Conservation (phyloP, 2,113 vertebrate genomes). For the Dipodomys merriami region DNA sequence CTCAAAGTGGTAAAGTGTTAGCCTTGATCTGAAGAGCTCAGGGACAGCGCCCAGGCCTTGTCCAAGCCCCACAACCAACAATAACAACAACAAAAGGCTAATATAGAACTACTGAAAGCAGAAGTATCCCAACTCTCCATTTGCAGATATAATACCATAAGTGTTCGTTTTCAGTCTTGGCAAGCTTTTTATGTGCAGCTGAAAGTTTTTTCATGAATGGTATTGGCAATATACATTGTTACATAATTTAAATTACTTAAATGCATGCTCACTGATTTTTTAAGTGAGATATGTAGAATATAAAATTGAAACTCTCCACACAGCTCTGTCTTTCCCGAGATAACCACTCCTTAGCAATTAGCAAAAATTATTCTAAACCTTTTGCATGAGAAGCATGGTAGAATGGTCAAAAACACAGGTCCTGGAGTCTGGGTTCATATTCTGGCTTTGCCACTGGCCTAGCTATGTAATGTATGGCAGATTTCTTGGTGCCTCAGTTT, state of each 20-base stretch:
- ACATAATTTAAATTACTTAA: conserved; percentile 23
- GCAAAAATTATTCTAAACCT: not conserved
- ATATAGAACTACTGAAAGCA: conserved; percentile 41
- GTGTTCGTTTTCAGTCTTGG: not conserved
- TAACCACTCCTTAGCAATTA: not conserved
- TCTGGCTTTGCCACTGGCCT: not conserved
- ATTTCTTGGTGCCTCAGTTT: not conserved
- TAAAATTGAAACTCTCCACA: conserved; percentile 18
- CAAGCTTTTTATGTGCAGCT: not conserved
- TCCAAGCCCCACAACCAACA: not conserved
- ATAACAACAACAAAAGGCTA: conserved; percentile 7
- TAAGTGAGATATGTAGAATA: not conserved
- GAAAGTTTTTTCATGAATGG: not conserved
- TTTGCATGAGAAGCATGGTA: not conserved
- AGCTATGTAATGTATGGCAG: not conserved
- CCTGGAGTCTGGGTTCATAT: not conserved
- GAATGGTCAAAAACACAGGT: not conserved
- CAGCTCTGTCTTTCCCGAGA: not conserved
- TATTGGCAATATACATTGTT: not conserved
- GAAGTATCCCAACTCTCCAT: not conserved
- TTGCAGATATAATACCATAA: not conserved
- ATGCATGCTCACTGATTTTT: not conserved
- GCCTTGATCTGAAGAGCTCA: too few relatives aligned
- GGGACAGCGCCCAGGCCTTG: not conserved
- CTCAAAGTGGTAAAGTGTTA: too few relatives aligned